Conservation (phyloP, 2,888 invertebrate species). For the Platynereis dumerilii region DNA sequence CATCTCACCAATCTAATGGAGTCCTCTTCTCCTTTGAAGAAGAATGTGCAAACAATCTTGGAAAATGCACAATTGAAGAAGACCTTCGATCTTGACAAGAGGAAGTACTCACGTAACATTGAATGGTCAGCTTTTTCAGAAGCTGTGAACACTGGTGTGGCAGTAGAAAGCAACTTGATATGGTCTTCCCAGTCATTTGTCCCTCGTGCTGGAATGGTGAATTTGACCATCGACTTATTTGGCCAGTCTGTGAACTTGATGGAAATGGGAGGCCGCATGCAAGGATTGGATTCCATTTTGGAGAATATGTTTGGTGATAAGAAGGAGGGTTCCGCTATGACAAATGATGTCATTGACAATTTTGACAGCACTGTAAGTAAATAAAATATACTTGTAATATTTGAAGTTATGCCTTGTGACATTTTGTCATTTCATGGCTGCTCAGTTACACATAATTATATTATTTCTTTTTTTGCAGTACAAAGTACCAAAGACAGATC, state of each 20-base stretch:
- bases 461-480: not conserved
- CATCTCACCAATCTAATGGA: conserved; percentile 87
- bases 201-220: conserved; percentile 59
- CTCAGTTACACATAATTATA: too few species aligned
- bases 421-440: too few species aligned
- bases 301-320: conserved; percentile 71
- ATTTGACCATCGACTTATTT: conserved; percentile 62
- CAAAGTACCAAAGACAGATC: conserved; percentile 27
- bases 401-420: too few species aligned
- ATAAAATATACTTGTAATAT: not conserved
- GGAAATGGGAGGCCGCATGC: conserved; percentile 80
- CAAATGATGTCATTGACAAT: not conserved
- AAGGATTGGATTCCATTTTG: conserved; percentile 85
- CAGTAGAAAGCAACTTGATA: conserved; percentile 59
- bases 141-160: conserved; percentile 72
- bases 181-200: conserved; percentile 60
- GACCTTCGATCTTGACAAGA: conserved; percentile 83
- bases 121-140: conserved; percentile 82
- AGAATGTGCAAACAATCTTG: conserved; percentile 84
- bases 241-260: conserved; percentile 88
- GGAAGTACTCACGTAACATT: conserved; percentile 90
- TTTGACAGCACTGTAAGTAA: conserved; percentile 18
- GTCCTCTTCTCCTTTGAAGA: conserved; percentile 82
- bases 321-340: not conserved
- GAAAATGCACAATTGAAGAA: conserved; percentile 79